Percentiles rank a stretch among this genome's conserved stretches.
phyloP scores from a whole-genome alignment of 2,113 vertebrate genomes.

The Corythornis madagascariensis region DNA sequence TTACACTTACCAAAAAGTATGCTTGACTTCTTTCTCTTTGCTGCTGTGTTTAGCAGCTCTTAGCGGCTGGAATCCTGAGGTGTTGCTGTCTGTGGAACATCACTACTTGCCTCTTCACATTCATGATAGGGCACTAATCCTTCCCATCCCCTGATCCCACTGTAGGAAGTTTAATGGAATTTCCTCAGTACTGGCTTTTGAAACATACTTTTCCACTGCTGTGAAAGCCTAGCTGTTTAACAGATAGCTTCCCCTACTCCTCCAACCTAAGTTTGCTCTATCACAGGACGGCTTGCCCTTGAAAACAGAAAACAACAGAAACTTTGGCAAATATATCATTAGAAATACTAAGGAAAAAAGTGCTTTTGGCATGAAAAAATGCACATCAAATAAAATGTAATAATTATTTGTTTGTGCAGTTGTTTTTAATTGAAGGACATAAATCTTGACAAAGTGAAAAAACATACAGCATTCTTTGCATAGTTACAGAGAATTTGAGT shows the following conservation, averaged over 20 bases:
- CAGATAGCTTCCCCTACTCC: neutral
- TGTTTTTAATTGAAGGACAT: neutral
- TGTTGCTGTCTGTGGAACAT: neutral
- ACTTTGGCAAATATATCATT: neutral
- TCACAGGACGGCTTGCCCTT: neutral
- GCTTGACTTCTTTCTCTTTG: neutral
- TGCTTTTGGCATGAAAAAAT: constrained; percentile 19
- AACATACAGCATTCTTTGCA: constrained; percentile 36
- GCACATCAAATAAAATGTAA: neutral
- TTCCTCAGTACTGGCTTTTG: neutral
- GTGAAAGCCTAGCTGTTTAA: neutral
- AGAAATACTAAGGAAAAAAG: neutral
- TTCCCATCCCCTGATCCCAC: neutral
- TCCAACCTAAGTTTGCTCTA: neutral
- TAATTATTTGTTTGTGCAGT: constrained; percentile 25
- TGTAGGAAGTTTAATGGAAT: neutral
- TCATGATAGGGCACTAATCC: neutral
- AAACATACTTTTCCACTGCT: neutral
- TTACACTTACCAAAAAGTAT: neutral
- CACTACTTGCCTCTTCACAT: neutral
- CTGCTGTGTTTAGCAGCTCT: neutral
- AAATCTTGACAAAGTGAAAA: constrained; percentile 20
- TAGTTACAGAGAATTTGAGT: constrained; percentile 1
- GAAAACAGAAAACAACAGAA: neutral
- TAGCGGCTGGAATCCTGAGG: neutral